Percentiles rank a stretch among this genome's conserved stretches.
These are phyloP conservation scores for Probaryconus sp. DNA, from an alignment of 1,140 invertebrate species.

Conservation along the genomic window DNA sequence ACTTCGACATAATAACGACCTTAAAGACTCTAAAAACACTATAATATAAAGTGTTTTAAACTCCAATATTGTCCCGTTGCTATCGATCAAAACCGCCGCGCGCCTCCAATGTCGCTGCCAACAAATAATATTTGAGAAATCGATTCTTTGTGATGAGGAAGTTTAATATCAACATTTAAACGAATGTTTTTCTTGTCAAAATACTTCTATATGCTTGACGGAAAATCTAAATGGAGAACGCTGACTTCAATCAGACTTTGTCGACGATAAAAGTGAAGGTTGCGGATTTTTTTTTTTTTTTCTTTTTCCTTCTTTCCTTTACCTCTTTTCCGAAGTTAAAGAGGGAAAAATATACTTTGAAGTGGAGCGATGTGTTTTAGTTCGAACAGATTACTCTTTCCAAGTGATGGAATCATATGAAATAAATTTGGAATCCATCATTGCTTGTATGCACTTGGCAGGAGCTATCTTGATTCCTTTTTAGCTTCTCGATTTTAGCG, in stretches of 20 bases:
- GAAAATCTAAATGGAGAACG: conserved; percentile 44
- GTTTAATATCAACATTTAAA: conserved; percentile 45
- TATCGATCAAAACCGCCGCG: no score
- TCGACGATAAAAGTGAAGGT: conserved; percentile 54
- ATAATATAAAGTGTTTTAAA: background rate
- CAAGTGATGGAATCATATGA: conserved; percentile 51
- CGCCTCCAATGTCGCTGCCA: no score
- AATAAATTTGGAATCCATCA: conserved; percentile 35
- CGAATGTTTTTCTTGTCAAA: conserved; percentile 20
- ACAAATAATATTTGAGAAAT: background rate
- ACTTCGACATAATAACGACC: no score
- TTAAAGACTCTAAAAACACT: no score
- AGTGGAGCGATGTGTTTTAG: conserved; percentile 58
- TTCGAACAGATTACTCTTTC: conserved; percentile 49
- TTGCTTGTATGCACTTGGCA: conserved; percentile 14
- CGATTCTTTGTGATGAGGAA: background rate
- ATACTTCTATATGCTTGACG: conserved; percentile 22
- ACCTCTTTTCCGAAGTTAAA: conserved; percentile 51
- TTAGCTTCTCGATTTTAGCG: conserved; percentile 4
- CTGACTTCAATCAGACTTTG: conserved; percentile 61
- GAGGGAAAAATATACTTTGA: conserved; percentile 58
- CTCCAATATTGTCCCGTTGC: background rate
- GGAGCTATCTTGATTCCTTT: conserved; percentile 18
- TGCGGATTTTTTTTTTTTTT: conserved; percentile 44
- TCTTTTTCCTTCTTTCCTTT: no score